These are phyloP conservation scores for Lordiphosa stackelbergi DNA, from an alignment of 1,140 invertebrate genomes.

Conservation along the genomic window DNA sequence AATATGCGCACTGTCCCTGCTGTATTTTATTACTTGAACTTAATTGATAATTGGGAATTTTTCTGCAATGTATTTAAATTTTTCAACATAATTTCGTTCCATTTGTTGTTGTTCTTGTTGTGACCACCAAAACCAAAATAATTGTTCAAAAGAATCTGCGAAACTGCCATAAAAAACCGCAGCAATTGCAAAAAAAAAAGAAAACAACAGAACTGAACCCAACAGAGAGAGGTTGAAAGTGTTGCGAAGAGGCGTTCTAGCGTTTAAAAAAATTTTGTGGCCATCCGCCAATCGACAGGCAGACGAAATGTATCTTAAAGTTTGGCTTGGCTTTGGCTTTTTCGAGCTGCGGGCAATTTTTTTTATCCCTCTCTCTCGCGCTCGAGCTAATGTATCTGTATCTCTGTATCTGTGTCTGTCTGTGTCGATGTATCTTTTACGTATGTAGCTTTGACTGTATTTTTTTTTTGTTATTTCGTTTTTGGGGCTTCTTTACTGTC, in stretches of 20 bases:
- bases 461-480: slow-evolving; percentile 22
- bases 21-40: slow-evolving; percentile 70
- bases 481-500: slow-evolving; percentile 21
- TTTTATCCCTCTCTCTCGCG: slow-evolving; percentile 11
- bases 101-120: slow-evolving; percentile 35
- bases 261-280: slow-evolving; percentile 64
- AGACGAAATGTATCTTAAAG: slow-evolving; percentile 67
- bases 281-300: slow-evolving; percentile 57
- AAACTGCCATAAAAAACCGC: slow-evolving; percentile 65
- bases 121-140: slow-evolving; percentile 59
- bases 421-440: slow-evolving; percentile 39
- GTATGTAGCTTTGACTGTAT: slow-evolving; percentile 21
- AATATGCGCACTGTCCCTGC: not conserved
- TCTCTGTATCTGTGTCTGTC: slow-evolving; percentile 28
- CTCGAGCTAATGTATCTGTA: slow-evolving; percentile 59
- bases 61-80: slow-evolving; percentile 67
- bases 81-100: slow-evolving; percentile 71
- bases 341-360: slow-evolving; percentile 40
- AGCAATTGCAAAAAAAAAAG: slow-evolving; percentile 48
- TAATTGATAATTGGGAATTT: slow-evolving; percentile 70
- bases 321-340: slow-evolving; percentile 35
- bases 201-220: slow-evolving; percentile 13
- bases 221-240: slow-evolving; percentile 48
- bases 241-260: slow-evolving; percentile 73
- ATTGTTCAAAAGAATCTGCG: slow-evolving; percentile 58